Conservation (phyloP, 2,888 invertebrate genomes). For the Hyposoter didymator region DNA sequence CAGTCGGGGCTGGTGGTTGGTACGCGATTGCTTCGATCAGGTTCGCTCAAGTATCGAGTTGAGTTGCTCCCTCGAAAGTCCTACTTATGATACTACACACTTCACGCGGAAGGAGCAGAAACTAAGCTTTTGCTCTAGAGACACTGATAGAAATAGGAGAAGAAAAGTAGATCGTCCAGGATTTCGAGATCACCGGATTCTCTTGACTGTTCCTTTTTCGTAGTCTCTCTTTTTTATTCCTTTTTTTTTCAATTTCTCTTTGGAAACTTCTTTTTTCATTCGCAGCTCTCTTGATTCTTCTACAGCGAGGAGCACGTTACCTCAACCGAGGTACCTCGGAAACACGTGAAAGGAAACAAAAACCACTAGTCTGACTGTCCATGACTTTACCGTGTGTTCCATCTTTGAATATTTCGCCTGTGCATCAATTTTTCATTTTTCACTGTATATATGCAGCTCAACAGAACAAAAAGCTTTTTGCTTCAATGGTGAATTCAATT, state of each 20-base stretch:
- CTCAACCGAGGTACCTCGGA: slow-evolving; percentile 64
- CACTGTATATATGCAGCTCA: not conserved
- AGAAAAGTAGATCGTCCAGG: slow-evolving; percentile 41
- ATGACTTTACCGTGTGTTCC: slow-evolving; percentile 23
- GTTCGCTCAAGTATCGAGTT: slow-evolving; percentile 64
- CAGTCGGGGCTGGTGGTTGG: slow-evolving; percentile 25
- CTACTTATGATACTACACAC: slow-evolving; percentile 56
- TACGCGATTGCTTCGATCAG: slow-evolving; percentile 63
- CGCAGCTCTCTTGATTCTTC: slow-evolving; percentile 40
- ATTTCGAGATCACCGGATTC: slow-evolving; percentile 53
- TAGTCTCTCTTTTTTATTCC: not conserved
- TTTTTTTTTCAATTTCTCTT: slow-evolving; percentile 58
- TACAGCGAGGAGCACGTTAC: slow-evolving; percentile 40
- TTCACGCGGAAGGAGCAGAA: slow-evolving; percentile 61
- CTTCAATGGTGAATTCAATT: not conserved
- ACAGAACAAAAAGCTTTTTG: not conserved
- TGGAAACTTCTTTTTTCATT: slow-evolving; percentile 53
- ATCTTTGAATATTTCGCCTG: not conserved
- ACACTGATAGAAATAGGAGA: slow-evolving; percentile 12
- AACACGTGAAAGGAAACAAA: slow-evolving; percentile 25
- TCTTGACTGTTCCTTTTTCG: slow-evolving; percentile 41
- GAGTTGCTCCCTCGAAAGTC: slow-evolving; percentile 61
- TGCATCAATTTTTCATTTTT: not conserved
- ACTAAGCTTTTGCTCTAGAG: slow-evolving; percentile 62
- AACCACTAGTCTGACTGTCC: slow-evolving; percentile 39